Evolutionary conservation across 30 jellyfish, hydroid and myxozoan species (phyloP), one percentile per base, ranked within the genome.

Genomic region (Hydractinia symbiolongicarpus): DNA sequence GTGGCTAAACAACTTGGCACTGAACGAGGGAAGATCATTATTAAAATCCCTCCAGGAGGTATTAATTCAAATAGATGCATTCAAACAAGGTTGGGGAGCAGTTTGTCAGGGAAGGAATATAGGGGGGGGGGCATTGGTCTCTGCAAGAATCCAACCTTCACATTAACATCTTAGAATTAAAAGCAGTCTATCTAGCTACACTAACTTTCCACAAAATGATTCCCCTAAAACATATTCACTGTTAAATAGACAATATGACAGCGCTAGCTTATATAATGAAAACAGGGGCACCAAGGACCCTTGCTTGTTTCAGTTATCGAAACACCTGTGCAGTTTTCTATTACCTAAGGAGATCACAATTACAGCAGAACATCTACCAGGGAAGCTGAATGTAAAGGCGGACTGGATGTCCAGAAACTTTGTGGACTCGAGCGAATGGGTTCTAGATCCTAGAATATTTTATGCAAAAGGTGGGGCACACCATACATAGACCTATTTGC

Each of bases 121-220:
- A 61, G 62, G 86, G 84, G n/a, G n/a, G 62, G 86, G 86, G 86
- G 14, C 86, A 21, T 0, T 78, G 86, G 86, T 78, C 82, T 20
- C 66, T 30, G 17, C 61, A 56, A 19, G 86, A 78, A 60, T 40
- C 66, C 16, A 67, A 78, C 8, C 81, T 55, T 9, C 84, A 55
- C 81, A 76, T 76, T 4, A 76, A 76, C 52, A 30, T 76, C 14
- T 55, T 76, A 58, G 84, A 76, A 76, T 56, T 76, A 81, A 76
- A 76, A 76, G 84, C 84, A 55, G 81, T 76, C 9, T 50, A 76
- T n/a, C 50, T 76, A 14, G 84, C 84, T 53, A 40, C 5, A 52
- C 14, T 54, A 21, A 14, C 84, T 8, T 76, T 76, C 51, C 4
- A 52, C 17, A 51, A 51, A 55, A 58, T 53, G 51, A 16, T 15